These are phyloP conservation scores for Salminus brasiliensis DNA, from an alignment of 2,113 vertebrate genomes.

Conservation along the genomic window DNA sequence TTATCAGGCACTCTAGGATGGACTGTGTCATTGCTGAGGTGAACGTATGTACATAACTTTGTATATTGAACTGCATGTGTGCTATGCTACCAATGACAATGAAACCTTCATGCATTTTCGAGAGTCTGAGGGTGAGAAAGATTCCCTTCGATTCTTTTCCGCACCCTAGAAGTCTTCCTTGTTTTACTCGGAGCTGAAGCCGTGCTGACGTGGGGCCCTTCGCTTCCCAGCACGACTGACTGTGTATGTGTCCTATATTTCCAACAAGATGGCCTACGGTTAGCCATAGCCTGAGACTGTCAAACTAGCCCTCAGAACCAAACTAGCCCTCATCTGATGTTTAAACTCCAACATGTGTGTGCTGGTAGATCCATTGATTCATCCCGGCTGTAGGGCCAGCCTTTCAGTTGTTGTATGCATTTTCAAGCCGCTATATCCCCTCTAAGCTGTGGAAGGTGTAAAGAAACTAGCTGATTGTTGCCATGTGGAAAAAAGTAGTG, in stretches of 20 bases:
- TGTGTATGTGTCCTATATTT: conserved; percentile 1
- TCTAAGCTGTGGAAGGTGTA: too few relatives aligned
- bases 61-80: conserved; percentile 74
- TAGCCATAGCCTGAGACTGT: not conserved
- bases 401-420: not conserved
- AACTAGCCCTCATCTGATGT: not conserved
- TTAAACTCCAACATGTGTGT: not conserved
- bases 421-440: not conserved
- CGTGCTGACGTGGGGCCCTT: conserved; percentile 30
- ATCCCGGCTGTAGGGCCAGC: not conserved
- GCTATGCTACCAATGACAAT: conserved; percentile 68
- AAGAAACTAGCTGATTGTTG: too few relatives aligned
- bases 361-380: not conserved
- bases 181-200: conserved; percentile 22
- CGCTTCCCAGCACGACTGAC: not conserved
- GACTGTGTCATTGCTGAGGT: conserved; percentile 60
- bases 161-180: conserved; percentile 55
- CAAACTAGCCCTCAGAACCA: not conserved
- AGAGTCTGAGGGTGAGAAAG: conserved; percentile 63
- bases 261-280: not conserved
- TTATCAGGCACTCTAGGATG: conserved; percentile 19
- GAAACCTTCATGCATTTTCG: conserved; percentile 69
- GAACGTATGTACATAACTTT: conserved; percentile 65
- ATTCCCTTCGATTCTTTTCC: conserved; percentile 48
- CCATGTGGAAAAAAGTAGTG: too few relatives aligned